These are phyloP conservation scores for Phylloscopus whistleri DNA, from an alignment of 2,113 vertebrate species.

Conservation along the genomic window DNA sequence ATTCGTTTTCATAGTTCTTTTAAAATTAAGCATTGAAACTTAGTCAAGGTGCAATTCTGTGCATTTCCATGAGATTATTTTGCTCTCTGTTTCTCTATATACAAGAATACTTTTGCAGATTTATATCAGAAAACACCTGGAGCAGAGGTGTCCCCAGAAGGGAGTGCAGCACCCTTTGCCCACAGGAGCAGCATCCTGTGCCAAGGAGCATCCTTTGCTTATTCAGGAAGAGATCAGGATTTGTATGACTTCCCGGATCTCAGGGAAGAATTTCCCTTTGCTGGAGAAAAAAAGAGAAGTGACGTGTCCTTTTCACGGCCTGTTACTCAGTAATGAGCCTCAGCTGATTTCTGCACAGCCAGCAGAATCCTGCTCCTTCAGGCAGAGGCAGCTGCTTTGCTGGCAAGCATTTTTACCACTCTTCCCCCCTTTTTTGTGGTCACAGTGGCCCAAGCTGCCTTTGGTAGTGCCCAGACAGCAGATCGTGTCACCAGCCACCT, in stretches of 20 bases:
- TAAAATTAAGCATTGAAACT: background rate
- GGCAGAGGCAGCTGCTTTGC: background rate
- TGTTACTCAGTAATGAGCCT: slow-evolving; percentile 17
- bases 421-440: background rate
- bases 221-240: background rate
- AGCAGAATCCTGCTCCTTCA: background rate
- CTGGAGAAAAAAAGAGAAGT: background rate
- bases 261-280: background rate
- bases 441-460: background rate
- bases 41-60: background rate
- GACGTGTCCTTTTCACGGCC: background rate
- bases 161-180: background rate
- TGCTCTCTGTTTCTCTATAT: background rate
- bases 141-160: background rate
- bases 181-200: background rate
- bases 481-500: background rate
- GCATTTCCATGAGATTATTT: background rate
- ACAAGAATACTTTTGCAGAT: background rate
- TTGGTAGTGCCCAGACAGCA: background rate
- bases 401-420: background rate
- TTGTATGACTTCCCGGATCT: background rate
- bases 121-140: background rate
- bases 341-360: background rate
- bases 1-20: background rate
- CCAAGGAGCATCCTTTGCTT: background rate